Evolutionary conservation across 2,113 vertebrate genomes (phyloP), one percentile per base, ranked within the genome.

Genomic region (Hyaena hyaena): DNA sequence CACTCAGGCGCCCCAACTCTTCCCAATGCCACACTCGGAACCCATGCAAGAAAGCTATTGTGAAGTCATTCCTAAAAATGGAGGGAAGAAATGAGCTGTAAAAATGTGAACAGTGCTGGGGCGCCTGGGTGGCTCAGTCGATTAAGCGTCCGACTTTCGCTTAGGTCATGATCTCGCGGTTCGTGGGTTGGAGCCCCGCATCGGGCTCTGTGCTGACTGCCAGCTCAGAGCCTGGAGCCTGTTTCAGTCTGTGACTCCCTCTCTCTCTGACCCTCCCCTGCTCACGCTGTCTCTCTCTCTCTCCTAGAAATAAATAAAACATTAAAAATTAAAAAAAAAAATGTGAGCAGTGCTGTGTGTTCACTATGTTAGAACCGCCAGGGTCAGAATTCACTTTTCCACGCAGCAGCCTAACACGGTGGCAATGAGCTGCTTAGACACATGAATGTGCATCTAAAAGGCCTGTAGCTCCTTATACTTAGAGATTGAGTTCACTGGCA

Each of bases 61-160:
- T 68, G 58, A 85, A 87, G 76, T 95, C 88, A 74, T 89, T 82
- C 73, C 53, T 17, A n/a, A 69, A 89, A 69, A 69, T 12, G 68
- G 74, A 86, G 81, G 81, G 45, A 77, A 88, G 85, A 95, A 91
- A 84, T 91, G 98, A 95, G 77, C 94, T 95, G 91, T 94, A 65
- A 68, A 88, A 80, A 79, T 28, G 71, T 48, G 96, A 97, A 24
- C 91, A 16, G 12, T 3, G 39, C 95, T 82, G 95, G n/a, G n/a
- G n/a, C n/a, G n/a, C n/a, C n/a, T n/a, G n/a, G n/a, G n/a, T n/a
- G n/a, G n/a, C n/a, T n/a, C n/a, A n/a, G n/a, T n/a, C n/a, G n/a
- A n/a, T n/a, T n/a, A n/a, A n/a, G n/a, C n/a, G n/a, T n/a, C n/a
- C n/a, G n/a, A n/a, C n/a, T n/a, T n/a, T n/a, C n/a, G n/a, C n/a